A percentile compares a stretch with the other conserved stretches of the same genome.
These are phyloP conservation scores for Eupithecia subumbrata DNA, from an alignment of 2,888 invertebrate species.

Conservation along the genomic window DNA sequence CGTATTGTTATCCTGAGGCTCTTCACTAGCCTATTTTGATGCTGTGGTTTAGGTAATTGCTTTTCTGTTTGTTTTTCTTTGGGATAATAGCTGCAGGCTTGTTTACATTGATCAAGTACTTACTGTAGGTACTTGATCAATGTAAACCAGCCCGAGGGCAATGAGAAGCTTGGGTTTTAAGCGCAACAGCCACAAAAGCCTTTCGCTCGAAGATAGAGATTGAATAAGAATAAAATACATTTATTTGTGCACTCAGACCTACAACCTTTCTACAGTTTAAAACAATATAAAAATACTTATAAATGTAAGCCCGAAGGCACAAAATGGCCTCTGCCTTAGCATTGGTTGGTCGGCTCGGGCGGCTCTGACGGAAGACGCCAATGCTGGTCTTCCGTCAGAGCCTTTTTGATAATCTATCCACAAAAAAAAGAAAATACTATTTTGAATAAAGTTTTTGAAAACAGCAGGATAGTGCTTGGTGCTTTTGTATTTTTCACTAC, in stretches of 20 bases:
- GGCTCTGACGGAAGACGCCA: too few relatives aligned
- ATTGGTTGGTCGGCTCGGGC: too few relatives aligned
- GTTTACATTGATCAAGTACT: neutral
- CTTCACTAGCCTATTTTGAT: constrained; percentile 25
- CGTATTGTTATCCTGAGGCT: constrained; percentile 25
- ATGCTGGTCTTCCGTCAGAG: too few relatives aligned
- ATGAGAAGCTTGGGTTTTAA: neutral
- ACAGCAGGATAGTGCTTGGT: neutral
- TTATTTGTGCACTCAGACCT: too few relatives aligned
- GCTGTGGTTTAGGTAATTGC: constrained; percentile 17
- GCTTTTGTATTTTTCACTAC: neutral
- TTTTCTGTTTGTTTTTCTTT: constrained; percentile 17
- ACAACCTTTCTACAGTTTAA: too few relatives aligned
- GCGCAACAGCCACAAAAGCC: neutral
- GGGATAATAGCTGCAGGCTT: neutral
- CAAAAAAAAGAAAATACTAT: too few relatives aligned
- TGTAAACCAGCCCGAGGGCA: neutral
- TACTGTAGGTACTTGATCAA: neutral
- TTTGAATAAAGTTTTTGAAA: too few relatives aligned
- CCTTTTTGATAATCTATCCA: too few relatives aligned
- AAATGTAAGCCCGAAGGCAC: too few relatives aligned
- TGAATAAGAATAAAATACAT: too few relatives aligned
- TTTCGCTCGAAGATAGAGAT: neutral
- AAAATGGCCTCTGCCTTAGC: too few relatives aligned
- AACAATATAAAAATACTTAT: too few relatives aligned